phyloP scores from a whole-genome alignment of 2,888 invertebrate genomes.

The Nomada goodeniana region DNA sequence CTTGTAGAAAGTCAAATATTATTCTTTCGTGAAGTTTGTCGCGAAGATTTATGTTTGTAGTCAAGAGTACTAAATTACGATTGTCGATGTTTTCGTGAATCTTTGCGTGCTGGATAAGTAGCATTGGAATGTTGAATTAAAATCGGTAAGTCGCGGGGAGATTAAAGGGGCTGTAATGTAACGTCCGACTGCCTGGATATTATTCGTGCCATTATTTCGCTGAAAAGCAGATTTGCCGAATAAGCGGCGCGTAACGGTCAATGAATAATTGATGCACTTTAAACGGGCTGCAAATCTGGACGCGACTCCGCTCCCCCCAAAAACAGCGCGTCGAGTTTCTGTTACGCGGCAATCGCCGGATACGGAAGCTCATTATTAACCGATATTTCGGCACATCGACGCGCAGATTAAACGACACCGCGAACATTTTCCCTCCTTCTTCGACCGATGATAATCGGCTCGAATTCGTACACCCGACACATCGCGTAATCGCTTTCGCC shows the following conservation, averaged over 20 bases:
- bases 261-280: slow-evolving; percentile 62
- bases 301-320: slow-evolving; percentile 49
- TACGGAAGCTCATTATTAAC: slow-evolving; percentile 67
- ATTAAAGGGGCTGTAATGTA: not conserved
- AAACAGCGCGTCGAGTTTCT: slow-evolving; percentile 56
- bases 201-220: slow-evolving; percentile 47
- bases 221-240: slow-evolving; percentile 53
- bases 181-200: slow-evolving; percentile 19
- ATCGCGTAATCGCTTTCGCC: slow-evolving; percentile 37
- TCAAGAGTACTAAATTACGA: not conserved
- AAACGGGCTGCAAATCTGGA: slow-evolving; percentile 48
- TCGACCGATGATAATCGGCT: slow-evolving; percentile 46
- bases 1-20: too few relatives aligned
- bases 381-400: slow-evolving; percentile 67
- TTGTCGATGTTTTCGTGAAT: not conserved
- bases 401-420: slow-evolving; percentile 60
- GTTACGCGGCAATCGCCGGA: slow-evolving; percentile 57
- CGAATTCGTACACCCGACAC: slow-evolving; percentile 20
- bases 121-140: slow-evolving; percentile 6
- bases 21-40: not conserved
- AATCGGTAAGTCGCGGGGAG: not conserved
- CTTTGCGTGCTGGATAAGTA: not conserved
- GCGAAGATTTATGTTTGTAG: not conserved
- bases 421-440: slow-evolving; percentile 56
- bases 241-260: slow-evolving; percentile 38